Evolutionary conservation across 1,140 invertebrate genomes (phyloP).

Genomic region (Arion vulgaris): DNA sequence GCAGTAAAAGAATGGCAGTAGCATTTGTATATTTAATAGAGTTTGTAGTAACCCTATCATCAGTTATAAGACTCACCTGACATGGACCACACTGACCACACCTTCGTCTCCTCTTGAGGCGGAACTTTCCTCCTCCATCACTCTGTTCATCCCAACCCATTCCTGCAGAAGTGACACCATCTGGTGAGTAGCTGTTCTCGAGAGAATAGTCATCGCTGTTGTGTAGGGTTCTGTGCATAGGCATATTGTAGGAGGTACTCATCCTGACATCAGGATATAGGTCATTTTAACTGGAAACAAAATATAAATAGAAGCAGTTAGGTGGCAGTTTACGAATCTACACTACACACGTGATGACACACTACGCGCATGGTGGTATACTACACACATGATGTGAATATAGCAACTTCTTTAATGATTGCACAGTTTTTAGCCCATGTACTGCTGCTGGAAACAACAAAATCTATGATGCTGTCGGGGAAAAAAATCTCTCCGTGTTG

Average conservation of each 20-base stretch:
- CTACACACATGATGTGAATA: too few relatives aligned
- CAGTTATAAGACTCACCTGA: conserved; percentile 40
- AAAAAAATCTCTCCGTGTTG: too few relatives aligned
- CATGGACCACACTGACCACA: conserved; percentile 69
- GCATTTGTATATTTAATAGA: not conserved
- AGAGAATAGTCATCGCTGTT: conserved; percentile 20
- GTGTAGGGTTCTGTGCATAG: conserved; percentile 35
- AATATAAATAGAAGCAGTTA: not conserved
- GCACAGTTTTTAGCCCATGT: too few relatives aligned
- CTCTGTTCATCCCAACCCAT: conserved; percentile 45
- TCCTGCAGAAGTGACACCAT: conserved; percentile 36
- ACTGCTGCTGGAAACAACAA: too few relatives aligned
- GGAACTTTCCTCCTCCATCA: conserved; percentile 52
- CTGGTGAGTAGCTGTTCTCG: conserved; percentile 32
- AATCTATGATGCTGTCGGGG: too few relatives aligned
- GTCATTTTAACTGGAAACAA: not conserved
- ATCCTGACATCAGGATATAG: not conserved
- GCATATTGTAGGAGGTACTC: conserved; percentile 36
- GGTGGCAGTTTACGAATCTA: not conserved
- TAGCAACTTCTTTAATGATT: too few relatives aligned
- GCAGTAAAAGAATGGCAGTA: not conserved
- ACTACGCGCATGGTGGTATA: too few relatives aligned
- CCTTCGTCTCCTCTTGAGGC: conserved; percentile 60
- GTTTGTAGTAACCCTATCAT: not conserved
- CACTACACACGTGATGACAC: not conserved